These are phyloP conservation scores for Clepsis dumicolana DNA, from an alignment of 2,888 invertebrate genomes.

Conservation along the genomic window DNA sequence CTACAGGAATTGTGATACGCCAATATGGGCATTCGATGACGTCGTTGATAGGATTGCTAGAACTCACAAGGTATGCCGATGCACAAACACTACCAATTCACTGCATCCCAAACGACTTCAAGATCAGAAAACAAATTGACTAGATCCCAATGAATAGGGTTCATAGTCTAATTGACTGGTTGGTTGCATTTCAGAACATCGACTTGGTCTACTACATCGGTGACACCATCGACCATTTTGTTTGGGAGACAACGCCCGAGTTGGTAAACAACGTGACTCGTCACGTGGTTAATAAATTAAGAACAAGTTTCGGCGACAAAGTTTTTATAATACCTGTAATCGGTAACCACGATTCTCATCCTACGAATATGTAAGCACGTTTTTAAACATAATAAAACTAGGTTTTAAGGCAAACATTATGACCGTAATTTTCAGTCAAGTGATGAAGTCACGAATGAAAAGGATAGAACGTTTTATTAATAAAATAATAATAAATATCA, in stretches of 20 bases:
- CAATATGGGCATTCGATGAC: conserved; percentile 89
- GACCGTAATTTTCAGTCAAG: no score
- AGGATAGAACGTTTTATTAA: neutral
- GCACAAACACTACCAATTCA: no score
- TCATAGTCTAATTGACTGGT: neutral
- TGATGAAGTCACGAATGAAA: no score
- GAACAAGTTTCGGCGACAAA: conserved; percentile 84
- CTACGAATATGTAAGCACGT: conserved; percentile 91
- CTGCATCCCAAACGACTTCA: neutral
- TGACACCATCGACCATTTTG: conserved; percentile 93
- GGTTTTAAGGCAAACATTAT: neutral
- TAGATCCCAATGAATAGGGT: conserved; percentile 37
- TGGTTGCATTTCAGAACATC: conserved; percentile 73
- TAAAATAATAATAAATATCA: no score
- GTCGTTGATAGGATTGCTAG: conserved; percentile 87
- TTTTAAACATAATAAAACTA: neutral
- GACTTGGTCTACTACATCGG: conserved; percentile 93
- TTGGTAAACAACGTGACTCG: conserved; percentile 87
- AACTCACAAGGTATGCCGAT: conserved; percentile 77
- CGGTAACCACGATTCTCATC: conserved; percentile 95
- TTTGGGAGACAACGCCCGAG: conserved; percentile 92
- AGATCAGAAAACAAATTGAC: neutral
- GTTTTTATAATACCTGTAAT: conserved; percentile 89
- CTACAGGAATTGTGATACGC: conserved; percentile 91
- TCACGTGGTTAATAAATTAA: conserved; percentile 82